These are phyloP conservation scores for Zygothrica quintamaculata DNA, from an alignment of 2,888 invertebrate species.

Conservation along the genomic window DNA sequence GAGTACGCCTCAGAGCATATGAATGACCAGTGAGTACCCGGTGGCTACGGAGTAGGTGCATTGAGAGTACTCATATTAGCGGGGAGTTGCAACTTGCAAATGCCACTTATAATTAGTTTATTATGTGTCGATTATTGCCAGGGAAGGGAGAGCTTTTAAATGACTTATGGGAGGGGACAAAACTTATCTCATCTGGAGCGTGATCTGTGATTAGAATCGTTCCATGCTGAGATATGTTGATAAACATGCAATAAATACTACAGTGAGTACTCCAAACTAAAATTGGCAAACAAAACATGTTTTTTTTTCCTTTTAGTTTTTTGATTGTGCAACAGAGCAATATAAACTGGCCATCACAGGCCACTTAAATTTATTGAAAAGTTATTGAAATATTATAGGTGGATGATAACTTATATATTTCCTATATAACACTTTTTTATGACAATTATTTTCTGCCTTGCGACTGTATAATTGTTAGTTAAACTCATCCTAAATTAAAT, in stretches of 20 bases:
- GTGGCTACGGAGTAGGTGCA: constrained; percentile 6
- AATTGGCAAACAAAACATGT: constrained; percentile 10
- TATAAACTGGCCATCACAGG: too few species aligned
- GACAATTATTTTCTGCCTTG: too few species aligned
- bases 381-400: too few species aligned
- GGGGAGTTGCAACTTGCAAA: constrained; percentile 16
- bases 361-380: too few species aligned
- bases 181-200: constrained; percentile 7
- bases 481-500: too few species aligned
- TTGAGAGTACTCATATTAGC: not conserved
- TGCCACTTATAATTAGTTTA: constrained; percentile 40
- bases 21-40: constrained; percentile 6
- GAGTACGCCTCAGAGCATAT: constrained; percentile 3
- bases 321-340: too few species aligned
- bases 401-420: too few species aligned
- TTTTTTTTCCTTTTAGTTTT: too few species aligned
- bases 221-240: constrained; percentile 14
- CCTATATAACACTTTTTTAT: too few species aligned
- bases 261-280: constrained; percentile 2
- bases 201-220: constrained; percentile 17
- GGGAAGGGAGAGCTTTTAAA: not conserved
- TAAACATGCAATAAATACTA: constrained; percentile 27
- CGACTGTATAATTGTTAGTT: too few species aligned
- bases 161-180: not conserved
- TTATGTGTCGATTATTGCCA: constrained; percentile 48